These are phyloP conservation scores for Hypercompe scribonia DNA, from an alignment of 2,888 invertebrate genomes.

Conservation along the genomic window DNA sequence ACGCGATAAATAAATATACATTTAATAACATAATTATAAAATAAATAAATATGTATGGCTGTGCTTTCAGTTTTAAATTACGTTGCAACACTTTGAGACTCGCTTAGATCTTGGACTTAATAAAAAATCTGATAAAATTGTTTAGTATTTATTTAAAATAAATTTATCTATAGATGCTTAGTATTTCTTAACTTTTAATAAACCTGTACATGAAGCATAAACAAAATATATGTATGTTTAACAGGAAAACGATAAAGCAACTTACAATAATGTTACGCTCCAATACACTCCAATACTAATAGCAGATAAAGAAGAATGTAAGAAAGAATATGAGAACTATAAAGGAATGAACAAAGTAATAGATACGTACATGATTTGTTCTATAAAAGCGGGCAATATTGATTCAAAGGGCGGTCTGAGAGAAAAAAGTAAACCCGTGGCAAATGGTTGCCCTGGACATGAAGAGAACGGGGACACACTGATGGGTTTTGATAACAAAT, in stretches of 20 bases:
- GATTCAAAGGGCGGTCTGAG: conserved; percentile 33
- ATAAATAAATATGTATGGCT: too few relatives aligned
- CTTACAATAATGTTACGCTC: conserved; percentile 49
- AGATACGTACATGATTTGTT: conserved; percentile 63
- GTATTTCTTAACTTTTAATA: background rate
- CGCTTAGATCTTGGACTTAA: too few relatives aligned
- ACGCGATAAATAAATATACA: too few relatives aligned
- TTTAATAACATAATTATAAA: too few relatives aligned
- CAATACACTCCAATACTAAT: conserved; percentile 50
- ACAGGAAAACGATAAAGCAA: conserved; percentile 44
- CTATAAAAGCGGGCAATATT: conserved; percentile 48
- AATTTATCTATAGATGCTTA: too few relatives aligned
- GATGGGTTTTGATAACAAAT: background rate
- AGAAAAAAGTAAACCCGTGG: background rate
- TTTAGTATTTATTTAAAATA: too few relatives aligned
- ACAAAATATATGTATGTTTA: conserved; percentile 15
- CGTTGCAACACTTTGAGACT: too few relatives aligned
- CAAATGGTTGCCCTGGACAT: conserved; percentile 9
- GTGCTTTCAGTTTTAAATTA: too few relatives aligned
- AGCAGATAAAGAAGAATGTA: conserved; percentile 51
- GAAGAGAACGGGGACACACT: background rate
- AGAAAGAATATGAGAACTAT: conserved; percentile 39
- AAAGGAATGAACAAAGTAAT: conserved; percentile 46
- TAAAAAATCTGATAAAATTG: too few relatives aligned
- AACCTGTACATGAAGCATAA: background rate